phyloP scores from a whole-genome alignment of 2,888 invertebrate genomes.

The Cantharis rustica region DNA sequence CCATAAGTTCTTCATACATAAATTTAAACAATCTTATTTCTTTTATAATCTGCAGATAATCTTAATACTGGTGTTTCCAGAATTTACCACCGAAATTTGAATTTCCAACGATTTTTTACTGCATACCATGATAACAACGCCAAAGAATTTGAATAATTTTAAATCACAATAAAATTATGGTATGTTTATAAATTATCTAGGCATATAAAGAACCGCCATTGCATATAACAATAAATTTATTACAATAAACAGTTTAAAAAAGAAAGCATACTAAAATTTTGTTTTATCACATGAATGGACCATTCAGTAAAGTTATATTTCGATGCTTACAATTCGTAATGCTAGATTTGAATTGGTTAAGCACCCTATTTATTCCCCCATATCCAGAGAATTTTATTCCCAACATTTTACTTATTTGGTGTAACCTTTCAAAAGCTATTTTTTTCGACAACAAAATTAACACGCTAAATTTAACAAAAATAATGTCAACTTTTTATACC shows the following conservation, averaged over 20 bases:
- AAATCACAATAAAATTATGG: not conserved
- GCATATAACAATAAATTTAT: not conserved
- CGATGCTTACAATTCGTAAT: slow-evolving; percentile 4
- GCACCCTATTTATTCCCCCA: not conserved
- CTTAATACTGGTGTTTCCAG: no score
- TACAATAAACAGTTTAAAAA: not conserved
- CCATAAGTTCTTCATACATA: no score
- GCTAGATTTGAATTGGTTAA: not conserved
- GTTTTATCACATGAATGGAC: not conserved
- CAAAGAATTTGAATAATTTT: not conserved
- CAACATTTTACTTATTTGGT: slow-evolving; percentile 1
- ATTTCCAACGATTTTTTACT: not conserved
- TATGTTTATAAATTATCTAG: not conserved
- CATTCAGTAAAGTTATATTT: not conserved
- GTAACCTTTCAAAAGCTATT: not conserved
- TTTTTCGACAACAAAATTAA: not conserved
- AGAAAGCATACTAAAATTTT: not conserved
- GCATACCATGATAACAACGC: not conserved
- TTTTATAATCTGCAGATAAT: no score
- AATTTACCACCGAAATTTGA: not conserved
- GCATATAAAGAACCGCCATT: not conserved
- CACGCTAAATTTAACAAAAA: not conserved
- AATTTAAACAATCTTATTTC: no score
- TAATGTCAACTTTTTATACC: not conserved
- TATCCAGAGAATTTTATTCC: not conserved